Conservation (phyloP, 2,888 invertebrate species). For the Marasmarcha lunaedactyla region DNA sequence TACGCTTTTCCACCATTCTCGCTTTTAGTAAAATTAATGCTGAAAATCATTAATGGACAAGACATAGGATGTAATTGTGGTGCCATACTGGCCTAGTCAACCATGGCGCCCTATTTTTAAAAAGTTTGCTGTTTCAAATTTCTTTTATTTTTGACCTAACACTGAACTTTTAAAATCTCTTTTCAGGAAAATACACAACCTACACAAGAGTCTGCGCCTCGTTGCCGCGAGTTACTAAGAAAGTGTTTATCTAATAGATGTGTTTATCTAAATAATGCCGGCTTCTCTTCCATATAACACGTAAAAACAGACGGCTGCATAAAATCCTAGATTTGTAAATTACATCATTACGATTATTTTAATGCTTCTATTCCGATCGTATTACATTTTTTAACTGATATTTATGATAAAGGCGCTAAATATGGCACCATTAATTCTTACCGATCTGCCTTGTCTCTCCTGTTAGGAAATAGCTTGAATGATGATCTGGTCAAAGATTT, state of each 20-base stretch:
- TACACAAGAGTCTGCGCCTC: conserved; percentile 6
- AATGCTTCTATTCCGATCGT: too few relatives aligned
- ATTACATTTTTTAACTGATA: conserved; percentile 5
- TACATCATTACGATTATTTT: not conserved
- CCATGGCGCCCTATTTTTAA: conserved; percentile 16
- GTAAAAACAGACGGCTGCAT: conserved; percentile 2
- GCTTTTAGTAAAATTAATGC: conserved; percentile 12
- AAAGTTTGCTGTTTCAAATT: conserved; percentile 6
- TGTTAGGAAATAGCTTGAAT: conserved; percentile 3
- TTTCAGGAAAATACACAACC: conserved; percentile 4
- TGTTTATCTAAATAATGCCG: conserved; percentile 4
- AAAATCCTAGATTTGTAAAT: conserved; percentile 3
- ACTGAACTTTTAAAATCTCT: conserved; percentile 4
- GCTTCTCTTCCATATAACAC: conserved; percentile 7
- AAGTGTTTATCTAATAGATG: not conserved
- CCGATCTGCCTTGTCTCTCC: conserved; percentile 9
- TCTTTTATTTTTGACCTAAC: conserved; percentile 4
- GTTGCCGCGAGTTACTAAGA: conserved; percentile 5
- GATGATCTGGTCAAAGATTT: conserved; percentile 7
- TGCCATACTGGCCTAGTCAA: conserved; percentile 16
- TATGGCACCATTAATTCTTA: conserved; percentile 4
- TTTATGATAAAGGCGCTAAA: conserved; percentile 6
- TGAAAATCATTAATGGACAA: conserved; percentile 15
- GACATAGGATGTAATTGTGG: conserved; percentile 14
- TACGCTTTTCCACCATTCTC: conserved; percentile 18